Conservation (phyloP, 2,888 invertebrate species). For the Tetranychus piercei region DNA sequence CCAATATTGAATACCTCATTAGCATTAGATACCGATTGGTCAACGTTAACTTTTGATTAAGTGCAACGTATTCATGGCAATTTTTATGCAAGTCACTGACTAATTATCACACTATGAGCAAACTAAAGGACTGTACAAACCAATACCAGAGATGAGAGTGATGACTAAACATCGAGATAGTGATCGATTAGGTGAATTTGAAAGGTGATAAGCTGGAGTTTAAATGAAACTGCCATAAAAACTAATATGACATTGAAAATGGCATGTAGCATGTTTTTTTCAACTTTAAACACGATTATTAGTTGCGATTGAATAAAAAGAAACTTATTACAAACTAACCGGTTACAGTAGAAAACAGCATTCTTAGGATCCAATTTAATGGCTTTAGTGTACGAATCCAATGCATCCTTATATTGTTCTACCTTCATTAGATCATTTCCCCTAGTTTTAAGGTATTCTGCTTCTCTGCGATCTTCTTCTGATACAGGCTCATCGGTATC, state of each 20-base stretch:
- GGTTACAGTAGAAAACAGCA: conserved; percentile 87
- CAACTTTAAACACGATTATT: too few species aligned
- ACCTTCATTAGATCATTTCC: conserved; percentile 56
- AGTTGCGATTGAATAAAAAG: too few species aligned
- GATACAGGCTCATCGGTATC: conserved; percentile 13
- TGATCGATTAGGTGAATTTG: too few species aligned
- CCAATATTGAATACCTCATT: neutral
- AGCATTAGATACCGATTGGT: neutral
- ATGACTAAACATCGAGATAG: too few species aligned
- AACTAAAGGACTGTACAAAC: neutral
- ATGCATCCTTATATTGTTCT: conserved; percentile 44
- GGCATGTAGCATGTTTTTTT: too few species aligned
- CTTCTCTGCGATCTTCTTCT: conserved; percentile 39
- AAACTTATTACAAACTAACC: conserved; percentile 30
- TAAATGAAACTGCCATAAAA: too few species aligned
- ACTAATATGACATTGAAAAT: too few species aligned
- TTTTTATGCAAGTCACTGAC: neutral
- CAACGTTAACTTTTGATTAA: neutral
- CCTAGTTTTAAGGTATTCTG: conserved; percentile 66
- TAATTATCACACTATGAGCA: neutral
- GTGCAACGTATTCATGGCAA: neutral
- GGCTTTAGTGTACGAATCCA: conserved; percentile 48
- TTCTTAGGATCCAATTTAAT: conserved; percentile 68
- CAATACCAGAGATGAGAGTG: too few species aligned
- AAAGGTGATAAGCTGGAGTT: too few species aligned